Evolutionary conservation across 2,888 invertebrate genomes (phyloP).

Genomic region (Cheilosia grossa): DNA sequence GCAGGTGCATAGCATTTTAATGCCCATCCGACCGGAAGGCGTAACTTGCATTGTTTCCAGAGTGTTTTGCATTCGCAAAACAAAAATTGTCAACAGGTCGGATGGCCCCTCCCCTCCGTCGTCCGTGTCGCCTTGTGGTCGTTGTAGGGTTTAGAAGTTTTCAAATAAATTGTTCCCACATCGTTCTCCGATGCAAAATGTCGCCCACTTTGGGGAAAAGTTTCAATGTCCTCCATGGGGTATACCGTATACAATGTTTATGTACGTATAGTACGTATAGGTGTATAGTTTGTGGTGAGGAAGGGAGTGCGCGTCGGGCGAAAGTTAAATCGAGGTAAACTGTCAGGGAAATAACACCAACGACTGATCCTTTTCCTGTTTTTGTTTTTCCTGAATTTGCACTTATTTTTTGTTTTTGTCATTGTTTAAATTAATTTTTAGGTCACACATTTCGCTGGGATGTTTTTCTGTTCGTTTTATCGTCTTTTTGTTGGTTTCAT

Average conservation of each 20-base stretch:
- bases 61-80: constrained; percentile 35
- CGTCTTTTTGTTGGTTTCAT: constrained; percentile 37
- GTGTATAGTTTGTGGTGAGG: background rate
- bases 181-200: background rate
- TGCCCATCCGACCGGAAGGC: constrained; percentile 29
- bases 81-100: constrained; percentile 63
- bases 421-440: constrained; percentile 36
- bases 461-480: background rate
- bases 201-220: constrained; percentile 29
- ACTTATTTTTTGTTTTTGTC: background rate
- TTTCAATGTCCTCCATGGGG: constrained; percentile 33
- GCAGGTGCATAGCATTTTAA: constrained; percentile 30
- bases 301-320: constrained; percentile 1
- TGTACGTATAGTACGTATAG: no score
- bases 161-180: constrained; percentile 52
- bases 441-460: constrained; percentile 48
- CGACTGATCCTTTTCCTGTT: constrained; percentile 46
- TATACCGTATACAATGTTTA: background rate
- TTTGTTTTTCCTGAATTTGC: constrained; percentile 5
- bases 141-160: constrained; percentile 46
- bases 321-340: constrained; percentile 53
- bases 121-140: constrained; percentile 18
- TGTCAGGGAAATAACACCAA: constrained; percentile 9
- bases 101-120: background rate
- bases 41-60: constrained; percentile 31